These are phyloP conservation scores for Lycodopsis pacificus DNA, from an alignment of 2,797 vertebrate genomes.

Conservation along the genomic window DNA sequence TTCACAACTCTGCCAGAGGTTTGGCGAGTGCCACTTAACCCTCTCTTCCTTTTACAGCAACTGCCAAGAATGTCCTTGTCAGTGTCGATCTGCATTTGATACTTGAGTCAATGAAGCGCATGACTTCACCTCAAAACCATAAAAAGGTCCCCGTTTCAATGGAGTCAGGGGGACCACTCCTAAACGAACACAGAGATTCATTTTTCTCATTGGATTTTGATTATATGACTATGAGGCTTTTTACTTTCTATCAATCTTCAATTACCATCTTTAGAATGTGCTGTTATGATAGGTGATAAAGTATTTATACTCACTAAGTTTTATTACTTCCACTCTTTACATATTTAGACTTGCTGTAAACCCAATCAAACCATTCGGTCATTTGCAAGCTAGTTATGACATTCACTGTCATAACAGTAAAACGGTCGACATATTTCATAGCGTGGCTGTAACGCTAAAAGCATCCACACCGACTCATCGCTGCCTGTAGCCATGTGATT, in stretches of 20 bases:
- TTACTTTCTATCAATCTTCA: background rate
- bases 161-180: background rate
- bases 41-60: background rate
- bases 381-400: constrained; percentile 18
- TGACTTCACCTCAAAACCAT: background rate
- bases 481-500: constrained; percentile 23
- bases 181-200: background rate
- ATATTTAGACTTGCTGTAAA: constrained; percentile 15
- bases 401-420: constrained; percentile 36
- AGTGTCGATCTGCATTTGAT: no score
- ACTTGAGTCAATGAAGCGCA: background rate
- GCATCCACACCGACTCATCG: constrained; percentile 27
- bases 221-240: background rate
- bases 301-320: background rate
- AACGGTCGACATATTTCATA: constrained; percentile 21
- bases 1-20: background rate
- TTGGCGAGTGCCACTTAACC: constrained; percentile 1
- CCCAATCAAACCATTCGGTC: background rate
- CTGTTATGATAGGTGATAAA: background rate
- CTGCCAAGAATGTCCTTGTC: background rate
- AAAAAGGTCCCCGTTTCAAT: no score
- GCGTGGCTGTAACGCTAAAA: constrained; percentile 26
- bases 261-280: background rate
- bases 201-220: background rate
- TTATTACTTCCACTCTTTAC: constrained; percentile 3